Percentiles rank a stretch among this genome's conserved stretches.
These are phyloP conservation scores for Hipparchia semele DNA, from an alignment of 2,888 invertebrate genomes.

Conservation along the genomic window DNA sequence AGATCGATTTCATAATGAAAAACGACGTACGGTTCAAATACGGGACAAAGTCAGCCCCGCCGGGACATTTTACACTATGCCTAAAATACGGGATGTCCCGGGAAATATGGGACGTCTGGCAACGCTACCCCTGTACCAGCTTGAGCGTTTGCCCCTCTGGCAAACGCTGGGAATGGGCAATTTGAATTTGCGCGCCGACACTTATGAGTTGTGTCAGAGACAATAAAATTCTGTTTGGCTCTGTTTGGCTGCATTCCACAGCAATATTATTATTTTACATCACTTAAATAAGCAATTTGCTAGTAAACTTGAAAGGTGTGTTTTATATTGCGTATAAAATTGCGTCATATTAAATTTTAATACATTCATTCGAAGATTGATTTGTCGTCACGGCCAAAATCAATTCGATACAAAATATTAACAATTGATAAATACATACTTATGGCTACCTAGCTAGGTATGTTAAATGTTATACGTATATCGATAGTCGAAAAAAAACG, in stretches of 20 bases:
- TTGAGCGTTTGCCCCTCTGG: too few species aligned
- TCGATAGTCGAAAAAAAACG: background rate
- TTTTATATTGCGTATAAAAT: constrained; percentile 1
- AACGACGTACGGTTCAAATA: too few species aligned
- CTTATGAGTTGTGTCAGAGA: background rate
- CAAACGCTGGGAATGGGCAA: too few species aligned
- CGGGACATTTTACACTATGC: too few species aligned
- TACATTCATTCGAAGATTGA: background rate
- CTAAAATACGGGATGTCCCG: too few species aligned
- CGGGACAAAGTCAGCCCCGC: too few species aligned
- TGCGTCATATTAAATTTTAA: constrained; percentile 5
- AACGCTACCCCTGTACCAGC: too few species aligned
- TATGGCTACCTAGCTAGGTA: too few species aligned
- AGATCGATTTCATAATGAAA: too few species aligned
- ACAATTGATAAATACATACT: background rate
- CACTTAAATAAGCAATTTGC: background rate
- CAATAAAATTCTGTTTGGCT: background rate
- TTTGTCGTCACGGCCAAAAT: constrained; percentile 3
- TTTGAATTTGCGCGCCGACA: too few species aligned
- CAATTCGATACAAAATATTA: background rate
- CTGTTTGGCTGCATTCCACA: background rate
- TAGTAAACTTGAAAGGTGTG: constrained; percentile 16
- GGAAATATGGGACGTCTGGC: too few species aligned
- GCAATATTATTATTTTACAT: background rate
- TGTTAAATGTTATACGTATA: background rate